These are phyloP conservation scores for Bombus confusus DNA, from an alignment of 1,140 invertebrate species.

Conservation along the genomic window DNA sequence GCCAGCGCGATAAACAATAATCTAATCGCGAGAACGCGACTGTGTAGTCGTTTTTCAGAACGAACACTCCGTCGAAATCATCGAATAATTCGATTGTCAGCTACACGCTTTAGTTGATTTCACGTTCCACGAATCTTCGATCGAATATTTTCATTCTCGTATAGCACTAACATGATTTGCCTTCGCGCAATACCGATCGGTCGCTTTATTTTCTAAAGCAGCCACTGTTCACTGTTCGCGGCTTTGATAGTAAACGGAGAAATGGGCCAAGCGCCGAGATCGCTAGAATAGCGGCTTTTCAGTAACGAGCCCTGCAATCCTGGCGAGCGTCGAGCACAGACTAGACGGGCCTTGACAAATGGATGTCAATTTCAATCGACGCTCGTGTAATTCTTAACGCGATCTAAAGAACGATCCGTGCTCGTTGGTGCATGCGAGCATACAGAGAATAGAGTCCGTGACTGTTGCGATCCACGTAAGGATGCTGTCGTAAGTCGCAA, in stretches of 20 bases:
- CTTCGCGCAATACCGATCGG: background rate
- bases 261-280: background rate
- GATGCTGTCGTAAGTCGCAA: background rate
- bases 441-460: constrained; percentile 5
- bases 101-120: background rate
- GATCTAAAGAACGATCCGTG: constrained; percentile 53
- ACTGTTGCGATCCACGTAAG: constrained; percentile 18
- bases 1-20: constrained; percentile 30
- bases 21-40: constrained; percentile 18
- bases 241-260: background rate
- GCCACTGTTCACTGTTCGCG: background rate
- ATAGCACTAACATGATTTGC: background rate
- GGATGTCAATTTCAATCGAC: constrained; percentile 67
- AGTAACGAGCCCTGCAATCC: constrained; percentile 15
- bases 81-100: background rate
- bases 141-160: background rate
- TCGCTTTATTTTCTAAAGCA: background rate
- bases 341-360: constrained; percentile 58
- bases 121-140: constrained; percentile 8
- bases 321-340: constrained; percentile 33
- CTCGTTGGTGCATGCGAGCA: constrained; percentile 17
- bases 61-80: background rate
- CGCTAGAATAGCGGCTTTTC: background rate
- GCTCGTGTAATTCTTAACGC: constrained; percentile 59
- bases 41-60: background rate